Evolutionary conservation across 2,797 vertebrate genomes (phyloP).

Genomic region (Sebastes cheni): DNA sequence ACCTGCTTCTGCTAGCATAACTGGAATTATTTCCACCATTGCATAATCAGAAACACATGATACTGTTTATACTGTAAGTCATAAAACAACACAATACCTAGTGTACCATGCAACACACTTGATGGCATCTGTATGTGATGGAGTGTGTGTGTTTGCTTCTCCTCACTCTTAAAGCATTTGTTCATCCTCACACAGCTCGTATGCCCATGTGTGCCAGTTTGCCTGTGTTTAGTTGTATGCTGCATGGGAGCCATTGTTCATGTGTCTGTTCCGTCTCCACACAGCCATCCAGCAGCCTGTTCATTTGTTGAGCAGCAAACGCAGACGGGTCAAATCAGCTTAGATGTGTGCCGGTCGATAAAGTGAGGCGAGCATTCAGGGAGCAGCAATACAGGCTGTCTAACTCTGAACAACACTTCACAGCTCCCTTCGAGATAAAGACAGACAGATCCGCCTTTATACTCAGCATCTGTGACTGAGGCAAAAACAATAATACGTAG

Average conservation of each 20-base stretch:
- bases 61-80: background rate
- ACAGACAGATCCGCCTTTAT: constrained; percentile 29
- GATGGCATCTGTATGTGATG: background rate
- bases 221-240: background rate
- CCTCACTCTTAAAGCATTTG: background rate
- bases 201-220: background rate
- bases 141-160: background rate
- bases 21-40: background rate
- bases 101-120: background rate
- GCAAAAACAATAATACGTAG: background rate
- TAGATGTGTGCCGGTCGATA: constrained; percentile 54
- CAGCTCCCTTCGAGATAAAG: constrained; percentile 49
- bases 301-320: constrained; percentile 41
- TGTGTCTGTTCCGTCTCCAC: constrained; percentile 5
- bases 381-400: constrained; percentile 42
- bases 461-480: constrained; percentile 6
- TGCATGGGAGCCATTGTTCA: background rate
- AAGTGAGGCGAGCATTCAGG: constrained; percentile 34
- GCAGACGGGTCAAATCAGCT: constrained; percentile 53
- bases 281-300: background rate
- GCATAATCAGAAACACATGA: background rate
- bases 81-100: background rate
- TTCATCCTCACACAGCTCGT: background rate
- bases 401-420: constrained; percentile 40
- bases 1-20: background rate